Base-by-base conservation (phyloP, 2,113 vertebrate genomes). In the Platycercus adscitus region DNA sequence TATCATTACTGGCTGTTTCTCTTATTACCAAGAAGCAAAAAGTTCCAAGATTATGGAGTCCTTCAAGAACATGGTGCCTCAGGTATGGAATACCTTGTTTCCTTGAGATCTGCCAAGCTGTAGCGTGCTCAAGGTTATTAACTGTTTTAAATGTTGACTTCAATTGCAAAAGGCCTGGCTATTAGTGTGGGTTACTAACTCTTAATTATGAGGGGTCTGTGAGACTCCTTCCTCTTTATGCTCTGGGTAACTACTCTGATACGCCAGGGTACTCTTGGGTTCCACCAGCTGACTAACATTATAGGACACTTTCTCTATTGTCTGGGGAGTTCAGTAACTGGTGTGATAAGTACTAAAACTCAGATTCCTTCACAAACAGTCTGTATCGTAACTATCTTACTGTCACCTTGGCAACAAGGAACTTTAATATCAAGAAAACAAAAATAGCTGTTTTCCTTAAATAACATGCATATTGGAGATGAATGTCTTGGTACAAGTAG, bases 11-110 rank as follows among this genome's bases (percentile, higher is more conserved):
- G 99, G 99, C 14, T 99, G 99, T 83, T 99, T 98, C 97, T 99
- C 99, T 47, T 99, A 99, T 85, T 99, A 99, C 95, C 99, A 99
- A 98, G 99, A 99, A 94, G 99, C 99, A 25, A 99, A 99, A 96
- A 99, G 99, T 96, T 99, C 99, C 21, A 99, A 98, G 97, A 99
- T 99, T 96, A 99, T 99, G 99, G 99, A 99, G 41, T 99, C 99
- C 60, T 99, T 99, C 98, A 99, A 99, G 96, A 99, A 99, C 94
- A 98, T 99, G 98, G 99, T 99, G 66, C 99, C 99, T 95, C 99
- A 99, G 98, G 99, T 99, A 98, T 23, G 92, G 26, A 49, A 50
- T n/a, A 17, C 50, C 35, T 76, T 2, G 33, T 66, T 88, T 24
- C 41, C 17, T 33, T 65, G 39, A 50, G 20, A 46, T 78, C 35